Conservation (phyloP, 2,888 invertebrate species). For the Machimus atricapillus region DNA sequence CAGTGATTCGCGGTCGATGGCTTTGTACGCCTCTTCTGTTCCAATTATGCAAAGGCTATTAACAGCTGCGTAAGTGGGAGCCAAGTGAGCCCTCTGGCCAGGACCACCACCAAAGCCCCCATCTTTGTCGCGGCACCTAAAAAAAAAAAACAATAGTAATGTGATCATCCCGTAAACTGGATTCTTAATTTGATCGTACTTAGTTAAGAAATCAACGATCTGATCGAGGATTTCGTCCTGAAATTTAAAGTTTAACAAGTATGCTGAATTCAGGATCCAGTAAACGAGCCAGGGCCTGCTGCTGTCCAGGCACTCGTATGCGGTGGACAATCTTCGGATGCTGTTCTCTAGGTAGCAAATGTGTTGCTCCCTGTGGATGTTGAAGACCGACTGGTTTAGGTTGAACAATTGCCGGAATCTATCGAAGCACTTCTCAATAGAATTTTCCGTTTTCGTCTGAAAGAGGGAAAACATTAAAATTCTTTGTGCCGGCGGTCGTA, state of each 20-base stretch:
- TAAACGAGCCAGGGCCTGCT: conserved; percentile 97
- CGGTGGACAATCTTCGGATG: conserved; percentile 71
- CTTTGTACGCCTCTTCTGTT: conserved; percentile 81
- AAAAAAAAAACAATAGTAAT: neutral
- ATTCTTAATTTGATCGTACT: conserved; percentile 57
- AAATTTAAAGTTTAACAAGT: conserved; percentile 74
- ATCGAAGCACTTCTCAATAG: conserved; percentile 65
- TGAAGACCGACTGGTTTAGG: conserved; percentile 68
- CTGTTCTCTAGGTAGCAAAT: conserved; percentile 72
- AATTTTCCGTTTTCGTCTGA: conserved; percentile 68
- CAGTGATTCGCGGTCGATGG: conserved; percentile 79
- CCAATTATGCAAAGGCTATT: conserved; percentile 91
- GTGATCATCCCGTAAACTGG: neutral
- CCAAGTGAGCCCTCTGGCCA: conserved; percentile 89
- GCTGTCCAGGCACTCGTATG: conserved; percentile 87
- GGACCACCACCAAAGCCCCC: conserved; percentile 97
- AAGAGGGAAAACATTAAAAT: conserved; percentile 19
- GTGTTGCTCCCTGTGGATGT: conserved; percentile 70
- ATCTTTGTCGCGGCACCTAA: conserved; percentile 58
- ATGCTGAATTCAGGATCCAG: conserved; percentile 93
- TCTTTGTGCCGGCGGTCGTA: neutral
- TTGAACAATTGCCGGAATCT: conserved; percentile 63
- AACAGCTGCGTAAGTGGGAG: conserved; percentile 97
- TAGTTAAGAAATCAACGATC: conserved; percentile 68
- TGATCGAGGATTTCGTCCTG: conserved; percentile 65